Evolutionary conservation across 1,140 invertebrate genomes (phyloP).

Genomic region (Dinoponera quadriceps): DNA sequence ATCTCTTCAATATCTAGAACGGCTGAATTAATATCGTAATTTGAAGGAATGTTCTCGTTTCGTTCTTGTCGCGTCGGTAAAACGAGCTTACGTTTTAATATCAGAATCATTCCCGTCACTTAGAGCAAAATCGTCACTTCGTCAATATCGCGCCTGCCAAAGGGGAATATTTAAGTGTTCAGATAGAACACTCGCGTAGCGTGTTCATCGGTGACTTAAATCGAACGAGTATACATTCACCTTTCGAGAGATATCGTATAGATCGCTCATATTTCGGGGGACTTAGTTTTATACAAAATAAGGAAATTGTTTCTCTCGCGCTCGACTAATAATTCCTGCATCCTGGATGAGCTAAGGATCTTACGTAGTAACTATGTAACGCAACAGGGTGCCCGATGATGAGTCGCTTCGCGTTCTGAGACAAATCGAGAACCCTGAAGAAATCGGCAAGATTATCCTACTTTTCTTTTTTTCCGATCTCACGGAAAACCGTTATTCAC

Average conservation of each 20-base stretch:
- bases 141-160: no score
- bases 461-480: neutral
- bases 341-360: conserved; percentile 50
- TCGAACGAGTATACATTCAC: conserved; percentile 16
- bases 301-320: conserved; percentile 22
- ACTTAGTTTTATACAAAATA: conserved; percentile 55
- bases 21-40: conserved; percentile 29
- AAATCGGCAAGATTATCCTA: neutral
- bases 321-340: conserved; percentile 12
- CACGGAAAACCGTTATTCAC: neutral
- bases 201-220: conserved; percentile 1
- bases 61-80: neutral
- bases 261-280: conserved; percentile 8
- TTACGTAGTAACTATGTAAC: neutral
- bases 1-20: conserved; percentile 11
- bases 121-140: no score
- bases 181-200: neutral
- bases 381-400: neutral
- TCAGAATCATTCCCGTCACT: neutral
- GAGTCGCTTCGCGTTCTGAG: neutral
- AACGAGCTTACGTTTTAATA: conserved; percentile 20
- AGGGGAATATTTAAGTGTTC: conserved; percentile 9
- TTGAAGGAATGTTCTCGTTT: neutral
- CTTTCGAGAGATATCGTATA: conserved; percentile 16
- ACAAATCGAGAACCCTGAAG: neutral